phyloP scores from a whole-genome alignment of 1,140 invertebrate species.

The Lordiphosa collinella region DNA sequence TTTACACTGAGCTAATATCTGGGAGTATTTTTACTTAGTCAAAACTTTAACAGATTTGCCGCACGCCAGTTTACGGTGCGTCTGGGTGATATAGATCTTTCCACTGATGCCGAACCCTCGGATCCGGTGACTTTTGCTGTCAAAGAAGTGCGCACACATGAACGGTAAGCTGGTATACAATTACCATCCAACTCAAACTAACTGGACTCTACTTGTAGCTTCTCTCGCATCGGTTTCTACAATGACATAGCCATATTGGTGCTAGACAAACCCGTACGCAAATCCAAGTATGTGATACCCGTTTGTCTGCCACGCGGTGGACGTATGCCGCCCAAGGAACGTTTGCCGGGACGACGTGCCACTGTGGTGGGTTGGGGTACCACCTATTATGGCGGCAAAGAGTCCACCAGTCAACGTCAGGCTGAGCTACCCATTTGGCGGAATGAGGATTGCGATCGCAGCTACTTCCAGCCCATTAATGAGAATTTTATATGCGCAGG shows the following conservation, averaged over 20 bases:
- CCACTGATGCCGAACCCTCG: slow-evolving; percentile 89
- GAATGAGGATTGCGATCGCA: slow-evolving; percentile 93
- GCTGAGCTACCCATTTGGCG: slow-evolving; percentile 93
- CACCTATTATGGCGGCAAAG: slow-evolving; percentile 91
- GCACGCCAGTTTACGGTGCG: slow-evolving; percentile 92
- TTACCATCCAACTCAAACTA: not conserved
- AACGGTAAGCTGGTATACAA: slow-evolving; percentile 66
- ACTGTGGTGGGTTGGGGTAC: slow-evolving; percentile 97
- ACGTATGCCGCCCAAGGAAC: slow-evolving; percentile 71
- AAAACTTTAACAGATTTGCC: slow-evolving; percentile 84
- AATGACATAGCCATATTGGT: slow-evolving; percentile 90
- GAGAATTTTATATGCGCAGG: slow-evolving; percentile 95
- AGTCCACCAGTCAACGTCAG: slow-evolving; percentile 90
- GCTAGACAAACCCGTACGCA: slow-evolving; percentile 85
- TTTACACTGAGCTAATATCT: not conserved
- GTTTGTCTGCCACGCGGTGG: slow-evolving; percentile 87
- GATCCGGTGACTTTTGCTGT: slow-evolving; percentile 89
- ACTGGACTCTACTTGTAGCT: slow-evolving; percentile 79
- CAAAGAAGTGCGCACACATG: slow-evolving; percentile 88
- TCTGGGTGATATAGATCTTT: slow-evolving; percentile 92
- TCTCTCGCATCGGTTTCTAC: slow-evolving; percentile 92
- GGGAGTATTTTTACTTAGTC: not conserved
- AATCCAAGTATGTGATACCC: slow-evolving; percentile 91
- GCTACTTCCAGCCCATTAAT: slow-evolving; percentile 95
- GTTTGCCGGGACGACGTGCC: slow-evolving; percentile 81